A percentile compares a stretch with the other conserved stretches of the same genome.
Evolutionary conservation across 2,797 vertebrate species (phyloP).

Genomic region (Microctenopoma stevenorrisi): DNA sequence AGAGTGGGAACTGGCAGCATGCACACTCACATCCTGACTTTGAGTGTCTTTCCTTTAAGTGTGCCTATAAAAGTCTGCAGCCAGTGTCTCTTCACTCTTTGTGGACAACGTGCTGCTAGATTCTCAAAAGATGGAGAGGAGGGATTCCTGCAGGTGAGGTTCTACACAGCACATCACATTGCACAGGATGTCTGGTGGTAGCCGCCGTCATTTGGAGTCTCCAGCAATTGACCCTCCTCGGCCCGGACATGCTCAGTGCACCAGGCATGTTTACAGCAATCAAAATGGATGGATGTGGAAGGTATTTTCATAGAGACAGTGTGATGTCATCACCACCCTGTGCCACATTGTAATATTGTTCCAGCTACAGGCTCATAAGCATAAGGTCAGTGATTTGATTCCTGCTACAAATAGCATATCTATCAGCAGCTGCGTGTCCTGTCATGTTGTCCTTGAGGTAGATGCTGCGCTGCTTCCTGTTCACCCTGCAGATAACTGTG

Average conservation of each 20-base stretch:
- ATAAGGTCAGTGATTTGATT: constrained; percentile 26
- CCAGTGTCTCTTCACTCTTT: constrained; percentile 22
- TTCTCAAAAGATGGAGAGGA: constrained; percentile 1
- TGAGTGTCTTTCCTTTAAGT: constrained; percentile 17
- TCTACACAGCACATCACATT: too few relatives aligned
- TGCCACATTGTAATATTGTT: constrained; percentile 4
- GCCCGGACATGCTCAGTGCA: too few relatives aligned
- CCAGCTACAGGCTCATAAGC: constrained; percentile 3
- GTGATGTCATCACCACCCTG: too few relatives aligned
- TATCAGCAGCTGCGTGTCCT: constrained; percentile 29
- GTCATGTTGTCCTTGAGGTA: constrained; percentile 32
- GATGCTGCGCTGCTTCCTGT: not conserved
- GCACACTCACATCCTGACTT: constrained; percentile 10
- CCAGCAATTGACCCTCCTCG: too few relatives aligned
- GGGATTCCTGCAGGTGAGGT: too few relatives aligned
- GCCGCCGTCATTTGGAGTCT: too few relatives aligned
- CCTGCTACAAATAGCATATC: constrained; percentile 4
- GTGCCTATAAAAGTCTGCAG: constrained; percentile 6
- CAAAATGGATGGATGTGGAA: too few relatives aligned
- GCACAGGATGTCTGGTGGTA: too few relatives aligned
- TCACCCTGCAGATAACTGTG: not conserved
- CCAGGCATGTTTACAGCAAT: too few relatives aligned
- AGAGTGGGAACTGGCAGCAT: constrained; percentile 23
- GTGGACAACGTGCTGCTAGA: not conserved
- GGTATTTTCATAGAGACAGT: too few relatives aligned